Evolutionary conservation across 2,888 invertebrate species (phyloP).

Genomic region (Drosophila neotestacea): DNA sequence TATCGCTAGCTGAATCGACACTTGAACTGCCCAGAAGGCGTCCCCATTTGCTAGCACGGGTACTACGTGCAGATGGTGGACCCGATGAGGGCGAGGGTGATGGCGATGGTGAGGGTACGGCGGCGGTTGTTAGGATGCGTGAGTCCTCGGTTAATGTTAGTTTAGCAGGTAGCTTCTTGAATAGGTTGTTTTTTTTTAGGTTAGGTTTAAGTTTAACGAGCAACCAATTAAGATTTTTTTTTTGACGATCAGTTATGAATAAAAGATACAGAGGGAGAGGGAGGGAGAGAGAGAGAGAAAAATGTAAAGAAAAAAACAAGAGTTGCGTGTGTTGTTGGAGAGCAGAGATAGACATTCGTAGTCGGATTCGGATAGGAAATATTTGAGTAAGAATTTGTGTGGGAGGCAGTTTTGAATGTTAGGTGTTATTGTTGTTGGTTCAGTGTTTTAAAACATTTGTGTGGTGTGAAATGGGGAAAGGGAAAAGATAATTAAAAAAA

Average conservation of each 20-base stretch:
- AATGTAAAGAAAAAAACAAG: not conserved
- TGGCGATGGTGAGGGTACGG: slow-evolving; percentile 85
- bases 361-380: slow-evolving; percentile 27
- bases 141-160: slow-evolving; percentile 85
- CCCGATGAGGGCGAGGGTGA: slow-evolving; percentile 85
- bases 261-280: slow-evolving; percentile 34
- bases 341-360: slow-evolving; percentile 29
- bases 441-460: not conserved
- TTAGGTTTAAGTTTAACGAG: slow-evolving; percentile 43
- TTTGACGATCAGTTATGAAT: slow-evolving; percentile 34
- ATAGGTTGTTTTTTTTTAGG: slow-evolving; percentile 53
- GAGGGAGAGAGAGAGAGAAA: slow-evolving; percentile 16
- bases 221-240: slow-evolving; percentile 30
- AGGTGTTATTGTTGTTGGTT: slow-evolving; percentile 7
- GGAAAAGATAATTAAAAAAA: slow-evolving; percentile 57
- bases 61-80: slow-evolving; percentile 87
- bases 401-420: slow-evolving; percentile 36
- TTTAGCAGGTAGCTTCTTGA: slow-evolving; percentile 85
- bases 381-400: slow-evolving; percentile 31
- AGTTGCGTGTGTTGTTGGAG: slow-evolving; percentile 27
- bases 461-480: slow-evolving; percentile 2
- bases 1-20: slow-evolving; percentile 90
- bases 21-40: slow-evolving; percentile 92
- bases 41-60: slow-evolving; percentile 91
- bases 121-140: slow-evolving; percentile 84